phyloP scores from a whole-genome alignment of 2,113 vertebrate genomes.

The Hiodon tergisus region DNA sequence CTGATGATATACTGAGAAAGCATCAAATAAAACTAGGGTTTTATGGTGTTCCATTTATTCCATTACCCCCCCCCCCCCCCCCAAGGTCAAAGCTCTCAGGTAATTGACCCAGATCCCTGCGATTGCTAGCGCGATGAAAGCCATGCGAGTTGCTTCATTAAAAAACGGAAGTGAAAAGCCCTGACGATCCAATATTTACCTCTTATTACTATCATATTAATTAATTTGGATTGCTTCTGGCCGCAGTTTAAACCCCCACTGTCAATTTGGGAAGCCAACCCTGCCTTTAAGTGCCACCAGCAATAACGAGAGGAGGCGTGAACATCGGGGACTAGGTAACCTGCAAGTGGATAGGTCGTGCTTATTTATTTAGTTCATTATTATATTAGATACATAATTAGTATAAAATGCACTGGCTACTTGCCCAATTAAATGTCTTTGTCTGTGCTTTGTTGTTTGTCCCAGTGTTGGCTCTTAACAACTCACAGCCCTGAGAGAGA shows the following conservation, averaged over 20 bases:
- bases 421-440: not conserved
- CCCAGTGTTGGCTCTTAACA: not conserved
- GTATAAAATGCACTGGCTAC: not conserved
- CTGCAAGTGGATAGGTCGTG: not conserved
- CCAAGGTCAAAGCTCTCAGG: not conserved
- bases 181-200: not conserved
- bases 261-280: not conserved
- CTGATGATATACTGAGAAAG: not conserved
- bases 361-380: not conserved
- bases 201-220: conserved; percentile 1
- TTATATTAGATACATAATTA: conserved; percentile 9
- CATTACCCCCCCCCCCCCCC: not conserved
- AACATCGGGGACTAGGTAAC: not conserved
- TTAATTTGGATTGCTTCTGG: conserved; percentile 5
- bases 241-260: not conserved
- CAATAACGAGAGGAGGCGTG: not conserved
- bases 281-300: not conserved
- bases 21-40: not conserved
- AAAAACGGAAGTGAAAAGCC: not conserved
- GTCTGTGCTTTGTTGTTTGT: not conserved
- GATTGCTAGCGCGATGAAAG: conserved; percentile 4
- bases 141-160: not conserved
- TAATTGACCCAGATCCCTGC: not conserved
- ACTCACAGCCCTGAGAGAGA: not conserved
- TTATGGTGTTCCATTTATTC: not conserved